Evolutionary conservation across 2,113 vertebrate genomes (phyloP).

Genomic region (Gavia stellata): DNA sequence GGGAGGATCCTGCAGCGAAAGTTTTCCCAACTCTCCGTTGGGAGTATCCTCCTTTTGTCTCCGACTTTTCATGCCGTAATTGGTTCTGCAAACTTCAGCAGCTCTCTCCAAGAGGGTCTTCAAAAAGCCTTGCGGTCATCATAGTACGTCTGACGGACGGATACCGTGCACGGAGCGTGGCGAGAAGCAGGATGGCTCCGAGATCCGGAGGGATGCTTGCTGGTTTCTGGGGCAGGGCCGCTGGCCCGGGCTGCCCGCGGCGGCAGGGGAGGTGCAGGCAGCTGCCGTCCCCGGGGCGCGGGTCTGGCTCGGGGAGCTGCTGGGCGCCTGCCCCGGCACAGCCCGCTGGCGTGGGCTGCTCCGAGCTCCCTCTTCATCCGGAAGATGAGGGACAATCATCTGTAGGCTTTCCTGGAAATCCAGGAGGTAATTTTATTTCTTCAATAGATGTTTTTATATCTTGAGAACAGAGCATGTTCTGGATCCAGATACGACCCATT

Average conservation of each 20-base stretch:
- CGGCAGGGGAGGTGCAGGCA: neutral
- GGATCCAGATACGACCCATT: neutral
- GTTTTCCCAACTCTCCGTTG: neutral
- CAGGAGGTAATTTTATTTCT: neutral
- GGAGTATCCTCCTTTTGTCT: neutral
- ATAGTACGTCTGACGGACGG: neutral
- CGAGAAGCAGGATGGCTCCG: neutral
- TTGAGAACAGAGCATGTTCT: neutral
- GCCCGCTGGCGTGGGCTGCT: neutral
- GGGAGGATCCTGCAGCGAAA: neutral
- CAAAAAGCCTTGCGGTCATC: neutral
- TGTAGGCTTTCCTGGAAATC: neutral
- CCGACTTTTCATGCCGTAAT: neutral
- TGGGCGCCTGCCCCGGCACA: neutral
- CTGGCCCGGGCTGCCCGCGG: neutral
- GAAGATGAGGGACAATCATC: neutral
- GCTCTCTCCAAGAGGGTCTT: neutral
- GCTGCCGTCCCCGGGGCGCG: neutral
- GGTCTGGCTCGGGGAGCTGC: neutral
- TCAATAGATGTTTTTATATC: neutral
- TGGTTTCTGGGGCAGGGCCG: neutral
- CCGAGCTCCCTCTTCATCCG: neutral
- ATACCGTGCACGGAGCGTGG: accelerated
- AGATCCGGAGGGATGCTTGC: accelerated
- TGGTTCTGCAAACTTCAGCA: neutral